phyloP scores from a whole-genome alignment of 2,113 vertebrate genomes.

The Xiphophorus maculatus region DNA sequence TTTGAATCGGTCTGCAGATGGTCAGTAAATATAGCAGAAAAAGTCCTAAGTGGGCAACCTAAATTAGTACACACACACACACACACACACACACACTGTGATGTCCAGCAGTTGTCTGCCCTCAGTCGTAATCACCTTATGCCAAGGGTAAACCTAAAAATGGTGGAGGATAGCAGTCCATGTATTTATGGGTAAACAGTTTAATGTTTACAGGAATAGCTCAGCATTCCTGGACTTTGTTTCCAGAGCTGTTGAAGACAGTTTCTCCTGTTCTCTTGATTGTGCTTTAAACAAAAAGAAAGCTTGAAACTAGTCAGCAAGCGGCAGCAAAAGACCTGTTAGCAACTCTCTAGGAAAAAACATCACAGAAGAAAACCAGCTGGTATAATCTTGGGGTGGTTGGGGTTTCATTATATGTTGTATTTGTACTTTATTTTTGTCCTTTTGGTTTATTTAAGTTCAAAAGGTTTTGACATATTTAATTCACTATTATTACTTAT shows the following conservation, averaged over 20 bases:
- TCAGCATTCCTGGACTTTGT: neutral
- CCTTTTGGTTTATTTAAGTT: no score
- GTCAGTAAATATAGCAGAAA: neutral
- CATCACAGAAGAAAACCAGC: constrained; percentile 14
- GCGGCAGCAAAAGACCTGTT: neutral
- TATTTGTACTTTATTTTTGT: no score
- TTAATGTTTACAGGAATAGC: constrained; percentile 27
- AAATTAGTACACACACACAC: neutral
- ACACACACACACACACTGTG: constrained; percentile 21
- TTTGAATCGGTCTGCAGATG: neutral
- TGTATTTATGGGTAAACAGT: constrained; percentile 41
- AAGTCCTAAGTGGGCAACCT: neutral
- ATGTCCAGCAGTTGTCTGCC: constrained; percentile 63
- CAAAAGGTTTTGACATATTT: no score
- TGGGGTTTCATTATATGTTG: no score
- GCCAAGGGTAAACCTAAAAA: constrained; percentile 48
- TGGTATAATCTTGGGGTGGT: no score
- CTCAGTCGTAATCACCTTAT: constrained; percentile 20
- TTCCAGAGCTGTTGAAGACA: constrained; percentile 6
- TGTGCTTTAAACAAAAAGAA: neutral
- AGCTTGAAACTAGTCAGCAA: neutral
- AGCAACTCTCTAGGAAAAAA: neutral
- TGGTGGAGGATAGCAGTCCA: constrained; percentile 24
- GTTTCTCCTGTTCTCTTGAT: neutral
- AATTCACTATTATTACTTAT: no score